Percentiles rank a stretch among this genome's conserved stretches.
phyloP scores from a whole-genome alignment of 2,888 invertebrate genomes.

The Dromius quadrimaculatus region DNA sequence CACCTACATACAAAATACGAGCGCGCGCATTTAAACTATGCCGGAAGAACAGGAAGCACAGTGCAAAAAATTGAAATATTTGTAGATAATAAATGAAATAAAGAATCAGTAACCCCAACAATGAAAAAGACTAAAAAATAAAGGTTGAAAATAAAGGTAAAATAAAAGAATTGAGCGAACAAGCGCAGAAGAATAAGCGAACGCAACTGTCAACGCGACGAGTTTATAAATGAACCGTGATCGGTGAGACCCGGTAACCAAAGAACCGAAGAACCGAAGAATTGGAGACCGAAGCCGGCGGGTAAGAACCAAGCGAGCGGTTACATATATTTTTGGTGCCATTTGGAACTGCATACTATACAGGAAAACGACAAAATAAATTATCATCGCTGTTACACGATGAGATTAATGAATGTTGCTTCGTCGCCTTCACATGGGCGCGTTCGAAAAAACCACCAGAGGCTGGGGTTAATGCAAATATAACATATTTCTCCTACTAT shows the following conservation, averaged over 20 bases:
- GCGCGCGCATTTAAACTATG: too few relatives aligned
- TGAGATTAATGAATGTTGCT: slow-evolving; percentile 29
- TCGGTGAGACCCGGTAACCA: slow-evolving; percentile 26
- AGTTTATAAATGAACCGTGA: slow-evolving; percentile 40
- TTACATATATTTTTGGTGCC: slow-evolving; percentile 10
- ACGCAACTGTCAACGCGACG: slow-evolving; percentile 41
- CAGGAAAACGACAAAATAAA: slow-evolving; percentile 14
- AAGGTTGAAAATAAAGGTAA: slow-evolving; percentile 16
- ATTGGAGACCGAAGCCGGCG: slow-evolving; percentile 10
- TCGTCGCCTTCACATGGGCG: background rate
- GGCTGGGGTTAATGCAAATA: background rate
- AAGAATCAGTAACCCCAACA: slow-evolving; percentile 9
- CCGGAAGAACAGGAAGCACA: too few relatives aligned
- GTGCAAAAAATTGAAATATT: too few relatives aligned
- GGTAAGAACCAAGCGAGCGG: background rate
- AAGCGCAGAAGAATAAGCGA: slow-evolving; percentile 18
- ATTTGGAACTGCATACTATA: slow-evolving; percentile 22
- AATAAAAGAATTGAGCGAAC: slow-evolving; percentile 33
- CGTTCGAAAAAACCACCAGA: background rate
- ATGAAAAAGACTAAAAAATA: slow-evolving; percentile 12
- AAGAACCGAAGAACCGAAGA: slow-evolving; percentile 13
- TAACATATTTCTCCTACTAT: too few relatives aligned
- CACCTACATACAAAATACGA: background rate
- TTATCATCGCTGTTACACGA: slow-evolving; percentile 17
- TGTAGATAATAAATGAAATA: too few relatives aligned